These are phyloP conservation scores for Idaea dimidiata DNA, from an alignment of 2,888 invertebrate genomes.

Conservation along the genomic window DNA sequence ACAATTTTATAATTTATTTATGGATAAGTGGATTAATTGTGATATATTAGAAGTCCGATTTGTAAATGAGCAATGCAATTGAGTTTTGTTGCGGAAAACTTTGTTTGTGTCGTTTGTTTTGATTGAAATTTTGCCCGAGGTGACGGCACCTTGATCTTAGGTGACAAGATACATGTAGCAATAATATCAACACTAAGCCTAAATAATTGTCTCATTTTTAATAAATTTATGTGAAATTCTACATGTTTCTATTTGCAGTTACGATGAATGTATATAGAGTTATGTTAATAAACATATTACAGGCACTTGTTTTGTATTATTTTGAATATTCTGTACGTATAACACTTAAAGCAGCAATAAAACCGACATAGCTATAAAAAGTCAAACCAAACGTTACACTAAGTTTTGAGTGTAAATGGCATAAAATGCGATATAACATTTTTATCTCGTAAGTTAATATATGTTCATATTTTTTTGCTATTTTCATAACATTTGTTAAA, in stretches of 20 bases:
- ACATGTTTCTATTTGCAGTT: slow-evolving; percentile 75
- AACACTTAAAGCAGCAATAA: not conserved
- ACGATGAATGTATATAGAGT: slow-evolving; percentile 77
- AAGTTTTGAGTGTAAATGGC: not conserved
- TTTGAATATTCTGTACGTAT: not conserved
- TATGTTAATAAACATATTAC: slow-evolving; percentile 79
- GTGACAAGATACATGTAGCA: slow-evolving; percentile 38
- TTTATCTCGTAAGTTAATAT: not conserved
- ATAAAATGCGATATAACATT: not conserved
- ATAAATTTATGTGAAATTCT: slow-evolving; percentile 70
- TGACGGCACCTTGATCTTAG: slow-evolving; percentile 35
- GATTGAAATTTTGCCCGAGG: slow-evolving; percentile 43
- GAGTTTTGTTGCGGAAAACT: slow-evolving; percentile 52
- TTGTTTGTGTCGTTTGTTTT: slow-evolving; percentile 58
- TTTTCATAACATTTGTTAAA: not conserved
- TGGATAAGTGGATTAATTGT: slow-evolving; percentile 76
- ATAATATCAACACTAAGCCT: slow-evolving; percentile 65
- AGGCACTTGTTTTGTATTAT: slow-evolving; percentile 39
- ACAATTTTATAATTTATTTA: slow-evolving; percentile 79
- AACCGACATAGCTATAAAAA: not conserved
- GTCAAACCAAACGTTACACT: not conserved
- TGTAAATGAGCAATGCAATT: slow-evolving; percentile 53
- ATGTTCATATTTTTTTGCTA: not conserved
- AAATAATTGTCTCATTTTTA: slow-evolving; percentile 63
- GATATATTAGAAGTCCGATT: slow-evolving; percentile 64